Percentiles rank a stretch among this genome's conserved stretches.
phyloP scores from a whole-genome alignment of 2,797 vertebrate species.

The Merluccius polli region DNA sequence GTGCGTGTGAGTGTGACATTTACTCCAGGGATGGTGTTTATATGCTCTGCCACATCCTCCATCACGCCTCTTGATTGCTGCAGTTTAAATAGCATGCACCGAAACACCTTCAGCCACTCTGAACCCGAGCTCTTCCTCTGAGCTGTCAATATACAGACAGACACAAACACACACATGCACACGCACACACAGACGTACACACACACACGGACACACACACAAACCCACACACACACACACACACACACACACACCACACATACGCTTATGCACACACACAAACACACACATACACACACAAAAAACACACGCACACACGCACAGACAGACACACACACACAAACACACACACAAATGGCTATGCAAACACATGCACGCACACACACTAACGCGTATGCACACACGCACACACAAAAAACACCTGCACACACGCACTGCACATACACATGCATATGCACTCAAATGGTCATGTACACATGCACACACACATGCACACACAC shows the following conservation, averaged over 20 bases:
- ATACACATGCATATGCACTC: background rate
- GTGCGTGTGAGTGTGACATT: slow-evolving; percentile 1
- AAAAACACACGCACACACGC: background rate
- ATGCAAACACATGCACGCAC: background rate
- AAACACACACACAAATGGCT: background rate
- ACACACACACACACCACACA: background rate
- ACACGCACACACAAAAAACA: slow-evolving; percentile 8
- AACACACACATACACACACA: background rate
- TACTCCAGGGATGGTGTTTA: background rate
- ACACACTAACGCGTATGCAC: background rate
- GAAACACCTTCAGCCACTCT: background rate
- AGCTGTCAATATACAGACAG: background rate
- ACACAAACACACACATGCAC: background rate
- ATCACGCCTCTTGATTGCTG: background rate
- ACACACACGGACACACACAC: background rate
- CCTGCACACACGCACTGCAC: too few relatives aligned
- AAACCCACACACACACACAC: background rate
- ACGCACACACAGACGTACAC: background rate
- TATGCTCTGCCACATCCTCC: background rate
- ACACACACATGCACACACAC: background rate
- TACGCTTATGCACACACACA: background rate
- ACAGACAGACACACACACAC: background rate
- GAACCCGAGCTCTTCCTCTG: background rate
- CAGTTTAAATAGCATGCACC: background rate
- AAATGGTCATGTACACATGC: too few relatives aligned